Conservation (phyloP, 2,797 vertebrate genomes). For the Diceros bicornis region DNA sequence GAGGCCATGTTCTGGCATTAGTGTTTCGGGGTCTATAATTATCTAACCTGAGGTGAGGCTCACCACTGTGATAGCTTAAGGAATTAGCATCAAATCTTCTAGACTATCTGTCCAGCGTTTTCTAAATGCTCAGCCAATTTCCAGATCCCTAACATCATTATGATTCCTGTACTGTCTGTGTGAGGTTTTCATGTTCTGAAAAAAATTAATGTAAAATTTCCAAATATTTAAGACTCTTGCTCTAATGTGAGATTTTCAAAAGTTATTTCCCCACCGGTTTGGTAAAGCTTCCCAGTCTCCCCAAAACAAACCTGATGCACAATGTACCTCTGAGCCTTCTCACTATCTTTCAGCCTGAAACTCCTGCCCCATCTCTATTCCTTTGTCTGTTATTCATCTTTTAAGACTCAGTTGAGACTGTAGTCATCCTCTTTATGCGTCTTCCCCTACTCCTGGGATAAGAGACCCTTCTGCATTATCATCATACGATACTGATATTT, state of each 20-base stretch:
- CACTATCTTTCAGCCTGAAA: not conserved
- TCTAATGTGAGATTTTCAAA: not conserved
- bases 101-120: not conserved
- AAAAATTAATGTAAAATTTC: not conserved
- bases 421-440: not conserved
- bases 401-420: constrained; percentile 20
- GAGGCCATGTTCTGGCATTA: not conserved
- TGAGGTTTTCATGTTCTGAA: not conserved
- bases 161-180: not conserved
- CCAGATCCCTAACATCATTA: not conserved
- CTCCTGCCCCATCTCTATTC: not conserved
- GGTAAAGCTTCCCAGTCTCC: not conserved
- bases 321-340: not conserved
- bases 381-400: not conserved
- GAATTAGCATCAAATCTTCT: not conserved
- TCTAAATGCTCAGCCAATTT: constrained; percentile 1
- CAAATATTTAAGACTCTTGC: not conserved
- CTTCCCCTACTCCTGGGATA: not conserved
- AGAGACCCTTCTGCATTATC: not conserved
- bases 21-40: not conserved
- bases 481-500: not conserved
- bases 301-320: not conserved
- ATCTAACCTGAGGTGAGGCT: not conserved
- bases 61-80: not conserved
- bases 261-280: not conserved